A percentile compares a stretch with the other conserved stretches of the same genome.
Evolutionary conservation across 2,113 vertebrate genomes (phyloP).

Genomic region (Leptobrachium leishanense): DNA sequence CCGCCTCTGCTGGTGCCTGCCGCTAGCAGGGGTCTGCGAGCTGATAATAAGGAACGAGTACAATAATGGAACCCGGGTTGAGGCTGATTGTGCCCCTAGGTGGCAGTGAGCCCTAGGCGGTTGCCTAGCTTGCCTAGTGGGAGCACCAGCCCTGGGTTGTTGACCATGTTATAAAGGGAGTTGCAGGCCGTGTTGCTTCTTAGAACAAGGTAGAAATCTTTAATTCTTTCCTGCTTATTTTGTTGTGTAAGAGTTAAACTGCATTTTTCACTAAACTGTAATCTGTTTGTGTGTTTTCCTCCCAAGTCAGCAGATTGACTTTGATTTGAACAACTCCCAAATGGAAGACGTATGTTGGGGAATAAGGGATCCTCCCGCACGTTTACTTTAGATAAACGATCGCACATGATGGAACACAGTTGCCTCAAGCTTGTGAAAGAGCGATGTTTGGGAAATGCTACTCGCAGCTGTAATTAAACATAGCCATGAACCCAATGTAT

Average conservation of each 20-base stretch:
- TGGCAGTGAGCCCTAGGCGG: too few relatives aligned
- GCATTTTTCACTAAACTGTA: neutral
- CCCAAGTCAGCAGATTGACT: conserved; percentile 15
- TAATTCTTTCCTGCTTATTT: neutral
- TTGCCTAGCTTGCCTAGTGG: too few relatives aligned
- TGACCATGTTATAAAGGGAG: too few relatives aligned
- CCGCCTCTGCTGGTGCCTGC: too few relatives aligned
- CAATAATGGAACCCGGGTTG: too few relatives aligned
- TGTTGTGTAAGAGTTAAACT: neutral
- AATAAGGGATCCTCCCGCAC: conserved; percentile 14
- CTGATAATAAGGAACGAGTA: too few relatives aligned
- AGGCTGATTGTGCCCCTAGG: too few relatives aligned
- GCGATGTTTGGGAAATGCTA: neutral
- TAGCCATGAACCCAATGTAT: neutral
- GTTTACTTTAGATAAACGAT: conserved; percentile 6
- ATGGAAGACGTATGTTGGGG: neutral
- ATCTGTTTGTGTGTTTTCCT: conserved; percentile 22
- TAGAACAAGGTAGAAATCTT: too few relatives aligned
- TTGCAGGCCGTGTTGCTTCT: too few relatives aligned
- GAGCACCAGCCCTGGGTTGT: too few relatives aligned
- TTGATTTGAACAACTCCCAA: conserved; percentile 43
- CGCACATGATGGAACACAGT: conserved; percentile 16
- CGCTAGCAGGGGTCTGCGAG: too few relatives aligned
- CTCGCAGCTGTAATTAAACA: neutral
- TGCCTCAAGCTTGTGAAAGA: conserved; percentile 2